A percentile compares a stretch with the other conserved stretches of the same genome.
Conservation (phyloP, 2,113 vertebrate species). For the Fulmarus glacialis region DNA sequence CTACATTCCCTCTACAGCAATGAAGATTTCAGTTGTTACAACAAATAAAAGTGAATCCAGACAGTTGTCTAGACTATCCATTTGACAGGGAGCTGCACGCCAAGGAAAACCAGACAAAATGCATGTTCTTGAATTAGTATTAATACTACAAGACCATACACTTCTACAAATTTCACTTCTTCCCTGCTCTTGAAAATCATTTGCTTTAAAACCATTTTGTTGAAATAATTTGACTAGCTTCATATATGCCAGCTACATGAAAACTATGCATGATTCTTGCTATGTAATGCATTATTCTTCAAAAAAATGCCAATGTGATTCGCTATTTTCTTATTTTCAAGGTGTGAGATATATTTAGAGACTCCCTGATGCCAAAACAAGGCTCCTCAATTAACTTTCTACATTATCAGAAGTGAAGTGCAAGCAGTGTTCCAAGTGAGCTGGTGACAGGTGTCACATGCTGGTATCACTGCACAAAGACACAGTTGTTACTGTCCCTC, state of each 20-base stretch:
- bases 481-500: slow-evolving; percentile 21
- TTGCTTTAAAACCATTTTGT: neutral
- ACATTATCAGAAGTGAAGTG: neutral
- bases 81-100: neutral
- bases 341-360: neutral
- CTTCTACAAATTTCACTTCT: neutral
- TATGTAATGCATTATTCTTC: neutral
- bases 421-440: neutral
- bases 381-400: neutral
- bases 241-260: neutral
- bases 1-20: neutral
- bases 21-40: neutral
- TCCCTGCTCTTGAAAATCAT: neutral
- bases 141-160: neutral
- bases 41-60: neutral
- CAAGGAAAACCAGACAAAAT: neutral
- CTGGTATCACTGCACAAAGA: neutral
- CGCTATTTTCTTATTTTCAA: neutral
- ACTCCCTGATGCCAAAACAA: neutral
- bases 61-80: neutral
- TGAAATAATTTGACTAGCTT: neutral
- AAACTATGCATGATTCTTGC: neutral
- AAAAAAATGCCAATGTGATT: neutral
- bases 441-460: neutral
- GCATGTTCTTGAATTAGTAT: neutral